Evolutionary conservation across 2,797 vertebrate genomes (phyloP).

Genomic region (Thunnus albacares): DNA sequence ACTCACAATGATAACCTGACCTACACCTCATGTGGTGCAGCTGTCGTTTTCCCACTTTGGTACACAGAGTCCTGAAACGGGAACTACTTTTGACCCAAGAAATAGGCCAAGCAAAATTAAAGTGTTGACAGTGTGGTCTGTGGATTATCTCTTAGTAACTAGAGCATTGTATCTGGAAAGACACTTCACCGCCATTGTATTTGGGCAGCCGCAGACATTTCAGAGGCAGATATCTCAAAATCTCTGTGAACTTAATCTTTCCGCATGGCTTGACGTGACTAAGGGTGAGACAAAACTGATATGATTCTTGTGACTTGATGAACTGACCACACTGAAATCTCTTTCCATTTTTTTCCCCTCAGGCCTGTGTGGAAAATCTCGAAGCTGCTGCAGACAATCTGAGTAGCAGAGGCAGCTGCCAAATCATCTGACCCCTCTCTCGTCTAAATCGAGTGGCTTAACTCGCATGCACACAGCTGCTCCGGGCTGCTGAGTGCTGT

Average conservation of each 20-base stretch:
- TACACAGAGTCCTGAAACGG: background rate
- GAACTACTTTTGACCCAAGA: background rate
- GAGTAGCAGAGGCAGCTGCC: conserved; percentile 74
- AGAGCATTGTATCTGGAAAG: background rate
- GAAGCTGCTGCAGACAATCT: background rate
- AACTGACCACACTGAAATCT: background rate
- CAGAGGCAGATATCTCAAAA: background rate
- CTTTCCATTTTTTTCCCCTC: background rate
- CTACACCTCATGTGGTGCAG: conserved; percentile 2
- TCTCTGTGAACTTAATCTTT: background rate
- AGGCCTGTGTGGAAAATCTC: conserved; percentile 4
- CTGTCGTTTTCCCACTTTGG: conserved; percentile 10
- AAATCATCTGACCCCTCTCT: conserved; percentile 70
- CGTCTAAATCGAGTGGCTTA: conserved; percentile 75
- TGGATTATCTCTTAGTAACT: background rate
- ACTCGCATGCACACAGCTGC: conserved; percentile 67
- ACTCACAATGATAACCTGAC: background rate
- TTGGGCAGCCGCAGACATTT: background rate
- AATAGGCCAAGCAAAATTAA: background rate
- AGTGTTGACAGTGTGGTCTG: background rate
- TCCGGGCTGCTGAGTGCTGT: conserved; percentile 18
- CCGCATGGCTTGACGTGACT: background rate
- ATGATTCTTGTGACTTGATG: background rate
- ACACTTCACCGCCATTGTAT: background rate
- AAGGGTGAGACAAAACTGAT: background rate